These are phyloP conservation scores for Xenopus laevis DNA, from an alignment of 2,113 vertebrate genomes.

Conservation along the genomic window DNA sequence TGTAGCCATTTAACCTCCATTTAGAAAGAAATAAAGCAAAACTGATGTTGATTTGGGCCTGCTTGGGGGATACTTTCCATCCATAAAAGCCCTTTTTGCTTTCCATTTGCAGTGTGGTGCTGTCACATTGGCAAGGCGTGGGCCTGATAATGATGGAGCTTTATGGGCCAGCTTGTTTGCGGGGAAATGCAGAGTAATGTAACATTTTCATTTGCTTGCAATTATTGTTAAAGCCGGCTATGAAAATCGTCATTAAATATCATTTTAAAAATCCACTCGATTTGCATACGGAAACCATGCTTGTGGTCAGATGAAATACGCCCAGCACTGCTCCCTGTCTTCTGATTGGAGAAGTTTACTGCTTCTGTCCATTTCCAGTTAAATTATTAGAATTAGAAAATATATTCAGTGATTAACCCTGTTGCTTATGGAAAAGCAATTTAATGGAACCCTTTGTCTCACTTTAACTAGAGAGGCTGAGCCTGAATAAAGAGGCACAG, in stretches of 20 bases:
- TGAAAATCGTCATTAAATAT: conserved; percentile 81
- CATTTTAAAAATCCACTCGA: conserved; percentile 84
- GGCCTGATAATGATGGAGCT: conserved; percentile 72
- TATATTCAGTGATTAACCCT: conserved; percentile 53
- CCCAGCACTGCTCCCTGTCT: conserved; percentile 55
- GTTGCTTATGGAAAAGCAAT: conserved; percentile 32
- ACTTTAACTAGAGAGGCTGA: too few species aligned
- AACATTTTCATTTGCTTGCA: conserved; percentile 74
- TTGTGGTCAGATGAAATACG: conserved; percentile 62
- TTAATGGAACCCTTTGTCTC: not conserved
- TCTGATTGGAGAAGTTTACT: conserved; percentile 51
- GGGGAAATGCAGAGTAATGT: conserved; percentile 71
- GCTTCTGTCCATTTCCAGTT: conserved; percentile 30
- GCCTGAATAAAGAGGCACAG: too few species aligned
- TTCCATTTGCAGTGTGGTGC: conserved; percentile 63
- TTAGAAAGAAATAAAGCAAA: conserved; percentile 72
- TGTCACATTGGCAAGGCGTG: conserved; percentile 58
- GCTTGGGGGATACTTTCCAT: conserved; percentile 60
- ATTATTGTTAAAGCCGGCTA: conserved; percentile 75
- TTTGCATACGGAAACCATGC: conserved; percentile 77
- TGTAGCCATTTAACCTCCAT: conserved; percentile 70
- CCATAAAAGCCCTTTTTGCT: conserved; percentile 68
- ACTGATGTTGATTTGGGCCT: conserved; percentile 67
- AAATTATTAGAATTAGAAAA: not conserved
- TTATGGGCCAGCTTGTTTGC: conserved; percentile 62